phyloP scores from a whole-genome alignment of 1,140 invertebrate species.

The Brachionus paranguensis region DNA sequence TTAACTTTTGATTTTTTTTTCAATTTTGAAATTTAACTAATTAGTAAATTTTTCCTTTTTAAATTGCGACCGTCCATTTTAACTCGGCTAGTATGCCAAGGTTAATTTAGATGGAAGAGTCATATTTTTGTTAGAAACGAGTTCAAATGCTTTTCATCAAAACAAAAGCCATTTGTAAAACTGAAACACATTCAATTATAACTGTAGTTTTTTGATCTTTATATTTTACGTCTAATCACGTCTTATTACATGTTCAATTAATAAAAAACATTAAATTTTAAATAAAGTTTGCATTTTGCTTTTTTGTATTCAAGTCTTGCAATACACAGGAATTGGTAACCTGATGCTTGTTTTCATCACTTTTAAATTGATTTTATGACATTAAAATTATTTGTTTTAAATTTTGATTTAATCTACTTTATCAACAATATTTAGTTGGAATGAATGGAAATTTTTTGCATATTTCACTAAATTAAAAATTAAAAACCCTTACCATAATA shows the following conservation, averaged over 20 bases:
- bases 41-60: neutral
- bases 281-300: neutral
- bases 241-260: neutral
- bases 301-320: neutral
- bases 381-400: too few relatives aligned
- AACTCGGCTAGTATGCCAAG: too few relatives aligned
- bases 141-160: neutral
- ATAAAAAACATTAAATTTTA: neutral
- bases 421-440: too few relatives aligned
- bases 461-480: too few relatives aligned
- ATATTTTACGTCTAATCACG: neutral
- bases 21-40: neutral
- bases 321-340: neutral
- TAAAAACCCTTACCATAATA: too few relatives aligned
- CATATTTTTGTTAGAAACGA: neutral
- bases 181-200: neutral
- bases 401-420: too few relatives aligned
- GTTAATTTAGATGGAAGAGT: neutral
- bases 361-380: too few relatives aligned
- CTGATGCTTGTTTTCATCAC: neutral
- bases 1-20: neutral
- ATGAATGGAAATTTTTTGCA: too few relatives aligned
- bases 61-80: neutral
- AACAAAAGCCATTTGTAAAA: neutral
- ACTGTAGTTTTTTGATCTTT: neutral